These are phyloP conservation scores for Myotis lucifugus DNA, from an alignment of 2,113 vertebrate species.

Conservation along the genomic window DNA sequence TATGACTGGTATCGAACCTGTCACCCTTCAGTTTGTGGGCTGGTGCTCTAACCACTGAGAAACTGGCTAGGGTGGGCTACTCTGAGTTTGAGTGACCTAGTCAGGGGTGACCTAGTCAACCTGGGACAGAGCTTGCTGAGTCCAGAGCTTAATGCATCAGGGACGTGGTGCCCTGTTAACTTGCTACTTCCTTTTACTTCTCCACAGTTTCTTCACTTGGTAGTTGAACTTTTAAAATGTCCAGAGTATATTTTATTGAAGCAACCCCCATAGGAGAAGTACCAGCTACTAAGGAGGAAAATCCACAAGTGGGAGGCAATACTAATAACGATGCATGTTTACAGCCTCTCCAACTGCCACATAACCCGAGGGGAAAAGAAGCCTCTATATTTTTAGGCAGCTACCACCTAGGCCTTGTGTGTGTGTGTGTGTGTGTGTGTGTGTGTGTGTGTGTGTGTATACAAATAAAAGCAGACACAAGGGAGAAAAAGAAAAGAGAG, in stretches of 20 bases:
- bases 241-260: neutral
- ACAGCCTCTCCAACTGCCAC: neutral
- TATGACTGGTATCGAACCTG: too few relatives aligned
- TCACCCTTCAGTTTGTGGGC: too few relatives aligned
- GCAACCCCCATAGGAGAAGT: neutral
- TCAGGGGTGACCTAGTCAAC: neutral
- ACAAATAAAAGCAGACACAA: neutral
- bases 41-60: too few relatives aligned
- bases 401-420: neutral
- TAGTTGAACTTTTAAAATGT: constrained; percentile 16
- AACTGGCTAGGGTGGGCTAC: neutral
- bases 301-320: neutral
- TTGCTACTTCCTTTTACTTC: neutral
- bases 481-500: neutral
- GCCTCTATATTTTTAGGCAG: neutral
- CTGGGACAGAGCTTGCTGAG: neutral
- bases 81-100: neutral
- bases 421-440: neutral
- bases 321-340: neutral
- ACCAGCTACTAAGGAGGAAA: neutral
- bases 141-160: neutral
- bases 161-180: neutral
- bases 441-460: neutral
- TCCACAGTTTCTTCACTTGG: neutral
- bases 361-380: neutral